A percentile compares a stretch with the other conserved stretches of the same genome.
phyloP scores from a whole-genome alignment of 2,888 invertebrate species.

The Gisinianus flammeolus region DNA sequence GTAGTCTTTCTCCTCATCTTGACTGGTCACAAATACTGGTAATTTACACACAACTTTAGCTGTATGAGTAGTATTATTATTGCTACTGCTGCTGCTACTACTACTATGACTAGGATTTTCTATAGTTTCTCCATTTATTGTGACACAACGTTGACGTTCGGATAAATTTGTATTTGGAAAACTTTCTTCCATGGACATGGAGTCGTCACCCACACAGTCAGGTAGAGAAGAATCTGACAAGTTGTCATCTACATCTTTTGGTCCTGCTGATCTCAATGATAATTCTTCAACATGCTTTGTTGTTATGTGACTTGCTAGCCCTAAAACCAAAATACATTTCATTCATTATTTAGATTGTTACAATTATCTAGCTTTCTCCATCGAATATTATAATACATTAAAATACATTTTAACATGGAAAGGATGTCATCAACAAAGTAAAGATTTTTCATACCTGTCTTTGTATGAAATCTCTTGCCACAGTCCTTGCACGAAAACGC shows the following conservation, averaged over 20 bases:
- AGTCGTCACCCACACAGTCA: slow-evolving; percentile 11
- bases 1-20: slow-evolving; percentile 32
- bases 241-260: background rate
- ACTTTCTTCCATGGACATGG: background rate
- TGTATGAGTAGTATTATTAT: background rate
- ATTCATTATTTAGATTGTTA: too few species aligned
- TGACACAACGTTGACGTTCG: slow-evolving; percentile 2
- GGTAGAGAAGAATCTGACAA: slow-evolving; percentile 14
- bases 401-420: too few species aligned
- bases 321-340: background rate
- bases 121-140: slow-evolving; percentile 24
- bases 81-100: background rate
- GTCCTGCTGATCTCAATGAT: background rate
- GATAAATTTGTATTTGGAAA: background rate
- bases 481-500: slow-evolving; percentile 44
- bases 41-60: slow-evolving; percentile 9
- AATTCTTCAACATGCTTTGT: slow-evolving; percentile 40
- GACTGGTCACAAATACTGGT: slow-evolving; percentile 11
- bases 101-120: slow-evolving; percentile 16
- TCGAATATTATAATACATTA: too few species aligned
- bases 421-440: too few species aligned
- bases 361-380: too few species aligned
- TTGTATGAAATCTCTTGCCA: slow-evolving; percentile 47
- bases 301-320: slow-evolving; percentile 39
- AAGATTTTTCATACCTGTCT: slow-evolving; percentile 29